These are phyloP conservation scores for Littorina saxatilis DNA, from an alignment of 1,140 invertebrate species.

Conservation along the genomic window DNA sequence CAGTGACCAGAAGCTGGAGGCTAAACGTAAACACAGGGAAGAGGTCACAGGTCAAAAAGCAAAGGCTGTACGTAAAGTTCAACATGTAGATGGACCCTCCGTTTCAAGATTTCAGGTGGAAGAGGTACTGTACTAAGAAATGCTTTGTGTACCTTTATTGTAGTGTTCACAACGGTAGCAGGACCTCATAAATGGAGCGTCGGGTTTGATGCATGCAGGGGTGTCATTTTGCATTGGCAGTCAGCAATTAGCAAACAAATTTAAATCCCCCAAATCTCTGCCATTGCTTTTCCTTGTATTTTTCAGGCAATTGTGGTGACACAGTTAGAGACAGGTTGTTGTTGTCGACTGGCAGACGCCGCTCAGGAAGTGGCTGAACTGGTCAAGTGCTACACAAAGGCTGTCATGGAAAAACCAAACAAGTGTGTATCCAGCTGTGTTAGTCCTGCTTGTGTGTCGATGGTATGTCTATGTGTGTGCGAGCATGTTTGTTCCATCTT, in stretches of 20 bases:
- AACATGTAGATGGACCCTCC: not conserved
- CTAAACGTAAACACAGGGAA: constrained; percentile 19
- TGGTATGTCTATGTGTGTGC: too few species aligned
- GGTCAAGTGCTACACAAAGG: constrained; percentile 25
- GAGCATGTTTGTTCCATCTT: too few species aligned
- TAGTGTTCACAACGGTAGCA: too few species aligned
- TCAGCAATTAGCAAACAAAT: too few species aligned
- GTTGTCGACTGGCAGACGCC: constrained; percentile 6
- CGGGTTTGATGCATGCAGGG: too few species aligned
- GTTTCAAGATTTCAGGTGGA: constrained; percentile 20
- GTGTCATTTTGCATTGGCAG: too few species aligned
- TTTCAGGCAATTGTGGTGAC: constrained; percentile 24
- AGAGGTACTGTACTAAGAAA: not conserved
- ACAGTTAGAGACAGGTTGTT: constrained; percentile 27
- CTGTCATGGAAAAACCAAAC: constrained; percentile 30
- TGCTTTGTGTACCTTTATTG: too few species aligned
- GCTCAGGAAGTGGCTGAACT: constrained; percentile 31
- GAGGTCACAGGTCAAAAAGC: constrained; percentile 24
- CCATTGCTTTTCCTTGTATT: not conserved
- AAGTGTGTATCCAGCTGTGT: constrained; percentile 14
- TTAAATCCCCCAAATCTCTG: not conserved
- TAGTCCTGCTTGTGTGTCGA: not conserved
- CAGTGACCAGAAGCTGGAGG: constrained; percentile 12
- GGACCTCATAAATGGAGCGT: too few species aligned
- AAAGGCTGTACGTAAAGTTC: constrained; percentile 7